Conservation (phyloP, 2,113 vertebrate species). For the Chionis minor region DNA sequence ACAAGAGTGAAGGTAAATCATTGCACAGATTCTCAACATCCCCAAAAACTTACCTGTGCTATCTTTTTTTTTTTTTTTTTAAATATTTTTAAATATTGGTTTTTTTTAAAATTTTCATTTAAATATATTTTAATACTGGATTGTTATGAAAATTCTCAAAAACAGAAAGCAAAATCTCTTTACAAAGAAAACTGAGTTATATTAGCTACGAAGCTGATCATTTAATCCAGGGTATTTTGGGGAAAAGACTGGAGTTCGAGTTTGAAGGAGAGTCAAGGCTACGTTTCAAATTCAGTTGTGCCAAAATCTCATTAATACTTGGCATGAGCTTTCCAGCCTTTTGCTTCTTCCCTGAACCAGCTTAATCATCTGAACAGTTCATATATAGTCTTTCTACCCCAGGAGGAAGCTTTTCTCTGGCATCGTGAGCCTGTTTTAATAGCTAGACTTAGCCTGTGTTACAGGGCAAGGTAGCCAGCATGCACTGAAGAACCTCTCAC, state of each 20-base stretch:
- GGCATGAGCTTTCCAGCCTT: constrained; percentile 2
- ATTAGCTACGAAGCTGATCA: not conserved
- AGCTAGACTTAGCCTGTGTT: not conserved
- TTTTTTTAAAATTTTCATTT: no score
- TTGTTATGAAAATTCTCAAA: not conserved
- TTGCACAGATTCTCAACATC: not conserved
- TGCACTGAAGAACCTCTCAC: not conserved
- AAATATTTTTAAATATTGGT: no score
- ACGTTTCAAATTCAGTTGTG: not conserved
- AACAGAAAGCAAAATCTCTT: not conserved
- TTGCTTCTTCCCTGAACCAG: not conserved
- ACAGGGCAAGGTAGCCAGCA: not conserved
- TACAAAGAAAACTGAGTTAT: not conserved
- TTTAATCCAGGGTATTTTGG: not conserved
- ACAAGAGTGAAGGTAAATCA: constrained; percentile 87
- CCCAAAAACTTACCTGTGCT: not conserved
- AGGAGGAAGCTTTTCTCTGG: constrained; percentile 7
- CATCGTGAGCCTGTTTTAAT: not conserved
- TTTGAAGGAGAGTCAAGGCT: not conserved
- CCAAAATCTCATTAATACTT: constrained; percentile 50
- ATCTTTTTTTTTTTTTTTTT: not conserved
- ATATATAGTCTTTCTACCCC: not conserved
- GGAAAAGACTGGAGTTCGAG: not conserved
- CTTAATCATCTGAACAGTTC: not conserved
- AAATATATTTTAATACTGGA: not conserved